Conservation (phyloP, 2,888 invertebrate species). For the Cheilosia grossa region DNA sequence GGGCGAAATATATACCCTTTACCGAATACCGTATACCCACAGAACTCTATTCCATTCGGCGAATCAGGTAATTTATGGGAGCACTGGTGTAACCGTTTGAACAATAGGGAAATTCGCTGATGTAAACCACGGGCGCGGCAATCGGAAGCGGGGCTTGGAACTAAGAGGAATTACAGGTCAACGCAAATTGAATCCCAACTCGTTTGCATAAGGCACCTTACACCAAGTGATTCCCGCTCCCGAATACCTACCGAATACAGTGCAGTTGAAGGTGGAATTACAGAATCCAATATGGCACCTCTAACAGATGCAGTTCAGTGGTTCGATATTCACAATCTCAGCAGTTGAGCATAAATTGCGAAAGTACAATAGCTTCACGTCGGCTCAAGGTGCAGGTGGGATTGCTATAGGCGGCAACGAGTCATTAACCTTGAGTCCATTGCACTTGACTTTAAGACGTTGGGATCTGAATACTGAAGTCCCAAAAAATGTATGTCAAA, state of each 20-base stretch:
- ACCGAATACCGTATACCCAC: not conserved
- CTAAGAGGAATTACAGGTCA: slow-evolving; percentile 68
- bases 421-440: not conserved
- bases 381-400: slow-evolving; percentile 3
- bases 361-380: slow-evolving; percentile 37
- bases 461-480: not conserved
- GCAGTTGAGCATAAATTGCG: slow-evolving; percentile 36
- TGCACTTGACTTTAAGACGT: slow-evolving; percentile 8
- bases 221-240: slow-evolving; percentile 5
- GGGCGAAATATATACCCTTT: slow-evolving; percentile 10
- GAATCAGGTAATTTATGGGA: slow-evolving; percentile 66
- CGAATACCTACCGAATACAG: not conserved
- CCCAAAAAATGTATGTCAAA: not conserved
- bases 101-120: slow-evolving; percentile 68
- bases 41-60: slow-evolving; percentile 62
- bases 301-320: slow-evolving; percentile 24
- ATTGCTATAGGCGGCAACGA: not conserved
- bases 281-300: slow-evolving; percentile 44
- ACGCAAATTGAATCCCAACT: slow-evolving; percentile 64
- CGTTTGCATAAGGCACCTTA: slow-evolving; percentile 56
- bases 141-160: slow-evolving; percentile 13
- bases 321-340: slow-evolving; percentile 32
- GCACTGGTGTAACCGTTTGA: slow-evolving; percentile 40
- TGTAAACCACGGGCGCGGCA: slow-evolving; percentile 37
- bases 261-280: slow-evolving; percentile 8